Base-by-base conservation (phyloP, 2,797 vertebrate genomes). In the Hapalemur alaotrensis region DNA sequence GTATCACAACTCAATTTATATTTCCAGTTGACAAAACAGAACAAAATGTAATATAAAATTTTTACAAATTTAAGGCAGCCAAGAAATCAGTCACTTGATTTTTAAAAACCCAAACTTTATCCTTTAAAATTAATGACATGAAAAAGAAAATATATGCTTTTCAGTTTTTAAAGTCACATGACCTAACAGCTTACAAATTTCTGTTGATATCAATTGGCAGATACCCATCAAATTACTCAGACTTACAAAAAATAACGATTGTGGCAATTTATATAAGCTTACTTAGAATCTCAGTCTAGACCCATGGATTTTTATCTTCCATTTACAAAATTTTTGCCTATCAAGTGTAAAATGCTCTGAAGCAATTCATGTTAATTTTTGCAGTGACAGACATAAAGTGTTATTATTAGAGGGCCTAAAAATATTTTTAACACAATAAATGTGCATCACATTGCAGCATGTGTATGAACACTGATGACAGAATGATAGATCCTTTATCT, bases 281-380 rank as follows among this genome's bases (percentile, higher is more conserved):
- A 75, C 65, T 89, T 85, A 88, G 83, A 96, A 89, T 96, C 69
- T 78, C 57, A 88, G 82, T 95, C 95, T 95, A 97, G 92, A 92
- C 61, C 80, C 73, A 65, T 3, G 32, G 85, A 91, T 87, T 94
- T 95, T 97, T 93, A 93, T 57, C 76, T 95, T 89, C 85, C 52
- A 96, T 91, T 96, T 91, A 67, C 35, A 92, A 95, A 88, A 82
- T 35, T 72, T 59, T 86, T 82, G 17, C 80, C 93, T 97, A 90
- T 96, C 95, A 97, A 76, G 43, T 95, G 28, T 91, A 80, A 93
- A 91, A 95, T 25, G 63, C 11, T 92, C 93, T 90, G 43, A 95
- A 95, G 79, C 22, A 92, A 89, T 84, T 91, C 48, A 94, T 81
- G 22, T 41, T 95, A 73, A 91, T 96, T 95, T 95, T 63, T 95